Conservation (phyloP, 2,797 vertebrate species). For the Myotis planiceps region DNA sequence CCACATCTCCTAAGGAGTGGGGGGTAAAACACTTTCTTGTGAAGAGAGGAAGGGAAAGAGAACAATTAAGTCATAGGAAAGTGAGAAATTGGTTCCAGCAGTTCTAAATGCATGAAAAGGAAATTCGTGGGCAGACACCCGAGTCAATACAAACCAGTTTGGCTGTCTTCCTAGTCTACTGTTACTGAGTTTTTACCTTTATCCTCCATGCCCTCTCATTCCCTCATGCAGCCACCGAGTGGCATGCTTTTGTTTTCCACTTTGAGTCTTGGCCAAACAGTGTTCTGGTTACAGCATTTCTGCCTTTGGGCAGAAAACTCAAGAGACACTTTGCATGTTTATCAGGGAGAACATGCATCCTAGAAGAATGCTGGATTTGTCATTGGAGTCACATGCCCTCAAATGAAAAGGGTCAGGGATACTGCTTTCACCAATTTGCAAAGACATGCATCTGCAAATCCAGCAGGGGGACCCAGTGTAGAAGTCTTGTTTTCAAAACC, state of each 20-base stretch:
- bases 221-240: fast-evolving
- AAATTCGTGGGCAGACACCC: constrained; percentile 69
- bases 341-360: neutral
- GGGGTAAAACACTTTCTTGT: constrained; percentile 41
- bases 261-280: neutral
- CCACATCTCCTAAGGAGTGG: constrained; percentile 16
- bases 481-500: constrained; percentile 79
- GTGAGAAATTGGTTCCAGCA: constrained; percentile 62
- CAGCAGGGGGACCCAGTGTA: constrained; percentile 88
- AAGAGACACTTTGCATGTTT: neutral
- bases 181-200: constrained; percentile 50
- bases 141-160: constrained; percentile 31
- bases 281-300: neutral
- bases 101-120: constrained; percentile 47
- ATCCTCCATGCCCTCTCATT: fast-evolving
- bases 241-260: neutral
- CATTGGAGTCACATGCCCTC: constrained; percentile 2
- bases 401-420: neutral
- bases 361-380: constrained; percentile 8
- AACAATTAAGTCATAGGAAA: constrained; percentile 47
- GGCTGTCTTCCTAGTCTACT: constrained; percentile 44
- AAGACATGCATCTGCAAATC: constrained; percentile 73
- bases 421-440: constrained; percentile 22
- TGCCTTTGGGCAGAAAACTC: constrained; percentile 40
- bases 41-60: neutral